Conservation (phyloP, 2,113 vertebrate genomes). For the Mobula birostris region DNA sequence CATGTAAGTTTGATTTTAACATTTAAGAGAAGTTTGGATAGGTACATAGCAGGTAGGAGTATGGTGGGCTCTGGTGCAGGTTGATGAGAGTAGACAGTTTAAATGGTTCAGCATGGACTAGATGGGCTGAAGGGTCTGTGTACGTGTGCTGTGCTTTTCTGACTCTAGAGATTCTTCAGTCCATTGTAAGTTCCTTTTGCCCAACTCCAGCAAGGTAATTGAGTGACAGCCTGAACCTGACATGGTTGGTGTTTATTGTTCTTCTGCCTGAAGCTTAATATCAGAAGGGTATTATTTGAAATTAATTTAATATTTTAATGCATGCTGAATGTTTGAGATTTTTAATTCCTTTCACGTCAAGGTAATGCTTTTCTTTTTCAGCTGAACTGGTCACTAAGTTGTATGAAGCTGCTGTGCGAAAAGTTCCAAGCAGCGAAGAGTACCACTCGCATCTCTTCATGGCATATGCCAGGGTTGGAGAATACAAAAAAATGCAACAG, state of each 20-base stretch:
- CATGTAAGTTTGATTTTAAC: too few relatives aligned
- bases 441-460: constrained; percentile 99
- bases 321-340: neutral
- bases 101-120: too few relatives aligned
- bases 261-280: neutral
- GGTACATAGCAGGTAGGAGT: too few relatives aligned
- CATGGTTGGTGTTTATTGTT: too few relatives aligned
- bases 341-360: neutral
- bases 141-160: too few relatives aligned
- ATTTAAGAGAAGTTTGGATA: too few relatives aligned
- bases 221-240: neutral
- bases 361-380: constrained; percentile 48
- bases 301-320: neutral
- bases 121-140: too few relatives aligned
- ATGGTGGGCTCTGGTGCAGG: too few relatives aligned
- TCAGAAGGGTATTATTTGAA: neutral
- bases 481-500: constrained; percentile 99
- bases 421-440: constrained; percentile 92
- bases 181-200: neutral
- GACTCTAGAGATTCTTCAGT: neutral
- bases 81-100: too few relatives aligned
- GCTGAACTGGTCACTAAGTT: constrained; percentile 94
- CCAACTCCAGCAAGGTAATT: too few relatives aligned
- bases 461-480: constrained; percentile 94
- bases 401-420: constrained; percentile 93